Evolutionary conservation across 2,113 vertebrate species (phyloP), one percentile per base, ranked within the genome.

Genomic region (Heteronetta atricapilla): DNA sequence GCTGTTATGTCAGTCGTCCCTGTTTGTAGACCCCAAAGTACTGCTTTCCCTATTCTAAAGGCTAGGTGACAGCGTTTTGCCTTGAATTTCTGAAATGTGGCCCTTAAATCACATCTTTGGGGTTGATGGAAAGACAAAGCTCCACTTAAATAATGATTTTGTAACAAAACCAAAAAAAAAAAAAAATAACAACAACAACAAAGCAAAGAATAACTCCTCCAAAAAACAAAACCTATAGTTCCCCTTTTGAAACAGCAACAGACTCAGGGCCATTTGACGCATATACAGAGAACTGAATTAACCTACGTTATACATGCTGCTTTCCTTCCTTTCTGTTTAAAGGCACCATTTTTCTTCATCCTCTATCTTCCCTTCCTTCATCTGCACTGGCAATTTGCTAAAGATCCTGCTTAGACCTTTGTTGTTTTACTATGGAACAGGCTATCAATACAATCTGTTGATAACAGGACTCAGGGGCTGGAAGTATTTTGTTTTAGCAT

Each of bases 371-470:
- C 48, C 13, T 82, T 33, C 46, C n/a, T 52, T 86, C 56, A 70
- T 78, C 42, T 66, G 66, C 8, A 3, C 21, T 53, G 79, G 79
- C 75, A 85, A 66, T 82, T 89, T 91, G 82, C 76, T 72, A 31
- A 84, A 90, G 68, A 68, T 53, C 63, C 76, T 62, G 79, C 29
- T 66, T 79, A 90, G 89, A 67, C 50, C 82, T 93, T 91, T 93
- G 90, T 70, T 94, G 82, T 70, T 96, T 88, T 86, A 67, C 88
- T 86, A 55, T 81, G 82, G 67, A 94, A 66, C 67, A 87, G 88
- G 74, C 78, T 92, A 79, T 92, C 87, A 72, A 53, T 91, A 82
- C 87, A 83, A 95, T 79, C 77, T 94, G 87, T 9, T 72, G 84
- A 63, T 76, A 86, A 59, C 64, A 84, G 89, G 59, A 82, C 86